Evolutionary conservation across 2,797 vertebrate species (phyloP).

Genomic region (Kryptolebias ocellatus): DNA sequence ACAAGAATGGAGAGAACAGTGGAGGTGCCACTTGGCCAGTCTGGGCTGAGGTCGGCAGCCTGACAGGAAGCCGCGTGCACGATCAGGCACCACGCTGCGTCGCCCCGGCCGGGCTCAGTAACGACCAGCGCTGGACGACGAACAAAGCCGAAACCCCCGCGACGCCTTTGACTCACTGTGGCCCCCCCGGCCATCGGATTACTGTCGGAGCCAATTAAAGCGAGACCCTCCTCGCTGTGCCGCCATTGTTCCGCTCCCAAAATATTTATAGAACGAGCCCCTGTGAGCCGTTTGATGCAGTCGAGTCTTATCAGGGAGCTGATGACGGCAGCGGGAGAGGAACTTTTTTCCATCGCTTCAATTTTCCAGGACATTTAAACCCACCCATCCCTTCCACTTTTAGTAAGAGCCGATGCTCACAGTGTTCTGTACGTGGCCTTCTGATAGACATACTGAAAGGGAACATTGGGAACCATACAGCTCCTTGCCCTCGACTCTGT

Average conservation of each 20-base stretch:
- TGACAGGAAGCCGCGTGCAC: constrained; percentile 46
- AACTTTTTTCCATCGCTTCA: constrained; percentile 27
- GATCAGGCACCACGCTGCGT: constrained; percentile 54
- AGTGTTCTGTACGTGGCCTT: constrained; percentile 31
- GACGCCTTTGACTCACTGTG: constrained; percentile 55
- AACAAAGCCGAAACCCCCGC: constrained; percentile 62
- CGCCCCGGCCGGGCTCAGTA: constrained; percentile 34
- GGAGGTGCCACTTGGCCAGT: constrained; percentile 25
- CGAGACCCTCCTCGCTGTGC: constrained; percentile 30
- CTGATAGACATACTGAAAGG: constrained; percentile 22
- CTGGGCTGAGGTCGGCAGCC: constrained; percentile 11
- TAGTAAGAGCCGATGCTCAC: constrained; percentile 17
- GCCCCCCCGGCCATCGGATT: constrained; percentile 60
- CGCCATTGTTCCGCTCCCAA: background rate
- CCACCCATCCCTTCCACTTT: background rate
- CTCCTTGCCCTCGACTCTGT: background rate
- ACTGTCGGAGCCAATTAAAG: constrained; percentile 72
- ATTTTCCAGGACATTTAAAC: too few species aligned
- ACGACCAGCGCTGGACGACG: constrained; percentile 41
- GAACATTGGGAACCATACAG: background rate
- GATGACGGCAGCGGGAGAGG: constrained; percentile 36
- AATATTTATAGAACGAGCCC: constrained; percentile 24
- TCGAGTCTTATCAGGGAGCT: constrained; percentile 22
- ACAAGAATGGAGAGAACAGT: background rate
- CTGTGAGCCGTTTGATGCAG: constrained; percentile 52